A percentile compares a stretch with the other conserved stretches of the same genome.
phyloP scores from a whole-genome alignment of 2,797 vertebrate species.

The Spheniscus humboldti region DNA sequence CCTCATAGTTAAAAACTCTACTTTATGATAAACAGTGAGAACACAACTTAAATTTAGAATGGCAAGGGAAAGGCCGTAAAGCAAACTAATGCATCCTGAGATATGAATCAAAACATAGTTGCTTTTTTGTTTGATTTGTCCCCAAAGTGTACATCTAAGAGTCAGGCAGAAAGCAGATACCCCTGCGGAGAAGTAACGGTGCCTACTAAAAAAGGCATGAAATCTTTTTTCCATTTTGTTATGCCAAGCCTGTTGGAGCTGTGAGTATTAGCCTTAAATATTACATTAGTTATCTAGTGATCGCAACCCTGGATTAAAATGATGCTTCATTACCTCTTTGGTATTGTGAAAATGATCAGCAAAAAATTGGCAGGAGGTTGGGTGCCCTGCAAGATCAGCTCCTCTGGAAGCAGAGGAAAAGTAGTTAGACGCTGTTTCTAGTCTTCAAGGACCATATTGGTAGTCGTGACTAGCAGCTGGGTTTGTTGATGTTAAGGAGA shows the following conservation, averaged over 20 bases:
- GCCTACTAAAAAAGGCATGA: neutral
- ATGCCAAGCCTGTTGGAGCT: neutral
- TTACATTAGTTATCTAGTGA: neutral
- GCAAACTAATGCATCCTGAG: neutral
- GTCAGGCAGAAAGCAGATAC: neutral
- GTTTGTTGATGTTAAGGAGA: neutral
- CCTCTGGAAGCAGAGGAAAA: neutral
- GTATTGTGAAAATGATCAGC: neutral
- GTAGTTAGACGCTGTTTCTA: neutral
- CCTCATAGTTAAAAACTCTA: neutral
- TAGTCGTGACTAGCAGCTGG: neutral
- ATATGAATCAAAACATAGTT: slow-evolving; percentile 5
- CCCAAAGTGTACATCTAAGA: neutral
- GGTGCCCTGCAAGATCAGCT: neutral
- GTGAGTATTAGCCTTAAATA: neutral
- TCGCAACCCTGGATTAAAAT: neutral
- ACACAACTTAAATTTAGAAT: neutral
- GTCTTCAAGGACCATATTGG: neutral
- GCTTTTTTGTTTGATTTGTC: slow-evolving; percentile 18
- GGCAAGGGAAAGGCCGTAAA: neutral
- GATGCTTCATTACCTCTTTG: neutral
- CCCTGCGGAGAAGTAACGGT: neutral
- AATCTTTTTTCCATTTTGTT: neutral
- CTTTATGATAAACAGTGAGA: neutral
- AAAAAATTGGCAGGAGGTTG: neutral